Evolutionary conservation across 1,140 invertebrate species (phyloP).

Genomic region (Mercenaria mercenaria): DNA sequence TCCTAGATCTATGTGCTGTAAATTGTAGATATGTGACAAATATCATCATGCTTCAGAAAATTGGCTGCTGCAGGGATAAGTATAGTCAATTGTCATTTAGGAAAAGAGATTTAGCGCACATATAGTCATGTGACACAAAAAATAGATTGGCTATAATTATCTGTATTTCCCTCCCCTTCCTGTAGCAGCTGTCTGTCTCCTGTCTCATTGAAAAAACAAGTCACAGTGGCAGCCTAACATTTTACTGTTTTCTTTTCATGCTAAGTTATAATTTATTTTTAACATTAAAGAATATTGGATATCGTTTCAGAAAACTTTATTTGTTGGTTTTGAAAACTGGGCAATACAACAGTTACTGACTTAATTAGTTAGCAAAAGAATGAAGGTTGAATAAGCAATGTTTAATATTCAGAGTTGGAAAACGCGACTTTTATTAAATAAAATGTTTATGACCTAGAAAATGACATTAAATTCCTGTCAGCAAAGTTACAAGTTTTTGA

Average conservation of each 20-base stretch:
- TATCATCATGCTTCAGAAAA: too few relatives aligned
- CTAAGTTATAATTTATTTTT: not conserved
- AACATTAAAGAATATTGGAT: not conserved
- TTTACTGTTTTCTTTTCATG: not conserved
- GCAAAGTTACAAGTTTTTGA: not conserved
- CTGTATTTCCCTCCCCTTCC: not conserved
- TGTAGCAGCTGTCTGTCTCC: not conserved
- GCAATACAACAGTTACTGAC: too few relatives aligned
- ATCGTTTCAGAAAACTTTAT: not conserved
- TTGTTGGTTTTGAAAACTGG: too few relatives aligned
- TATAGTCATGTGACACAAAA: not conserved
- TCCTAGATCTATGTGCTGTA: too few relatives aligned
- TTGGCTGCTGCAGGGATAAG: too few relatives aligned
- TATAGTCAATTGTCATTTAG: too few relatives aligned
- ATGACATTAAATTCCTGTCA: not conserved
- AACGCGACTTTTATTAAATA: too few relatives aligned
- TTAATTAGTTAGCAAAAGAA: too few relatives aligned
- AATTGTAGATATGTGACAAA: too few relatives aligned
- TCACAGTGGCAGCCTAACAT: not conserved
- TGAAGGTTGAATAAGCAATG: too few relatives aligned
- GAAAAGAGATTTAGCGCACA: not conserved
- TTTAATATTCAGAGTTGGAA: too few relatives aligned
- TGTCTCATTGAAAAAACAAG: not conserved
- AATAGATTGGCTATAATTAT: slow-evolving; percentile 3
- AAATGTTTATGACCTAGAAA: not conserved